Evolutionary conservation across 2,888 invertebrate genomes (phyloP).

Genomic region (Thysanoteuthis rhombus): DNA sequence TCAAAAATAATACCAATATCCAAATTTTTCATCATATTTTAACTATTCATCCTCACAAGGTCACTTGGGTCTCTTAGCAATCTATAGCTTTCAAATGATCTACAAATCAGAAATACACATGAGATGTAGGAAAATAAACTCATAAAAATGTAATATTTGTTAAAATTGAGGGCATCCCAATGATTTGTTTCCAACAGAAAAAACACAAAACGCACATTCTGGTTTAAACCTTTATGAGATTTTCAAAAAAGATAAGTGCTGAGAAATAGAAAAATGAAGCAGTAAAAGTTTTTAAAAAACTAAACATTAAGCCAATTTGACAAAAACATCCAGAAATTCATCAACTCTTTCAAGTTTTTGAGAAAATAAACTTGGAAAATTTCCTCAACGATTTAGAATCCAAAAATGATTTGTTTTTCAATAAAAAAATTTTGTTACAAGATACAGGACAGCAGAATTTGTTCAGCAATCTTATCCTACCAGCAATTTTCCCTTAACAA

Average conservation of each 20-base stretch:
- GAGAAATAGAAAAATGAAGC: background rate
- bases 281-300: background rate
- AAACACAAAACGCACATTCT: background rate
- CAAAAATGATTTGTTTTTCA: background rate
- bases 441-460: background rate
- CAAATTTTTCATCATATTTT: too few species aligned
- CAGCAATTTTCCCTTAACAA: background rate
- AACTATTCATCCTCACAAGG: background rate
- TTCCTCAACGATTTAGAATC: background rate
- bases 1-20: too few species aligned
- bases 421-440: background rate
- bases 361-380: background rate
- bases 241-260: background rate
- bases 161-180: background rate
- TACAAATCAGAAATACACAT: background rate
- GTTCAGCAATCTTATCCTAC: background rate
- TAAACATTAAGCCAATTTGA: background rate
- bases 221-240: background rate
- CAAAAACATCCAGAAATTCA: background rate
- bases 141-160: background rate
- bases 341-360: background rate
- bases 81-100: background rate
- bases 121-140: background rate
- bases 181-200: background rate
- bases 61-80: conserved; percentile 12